Base-by-base conservation (phyloP, 1,140 invertebrate species). In the Telenomus remus region DNA sequence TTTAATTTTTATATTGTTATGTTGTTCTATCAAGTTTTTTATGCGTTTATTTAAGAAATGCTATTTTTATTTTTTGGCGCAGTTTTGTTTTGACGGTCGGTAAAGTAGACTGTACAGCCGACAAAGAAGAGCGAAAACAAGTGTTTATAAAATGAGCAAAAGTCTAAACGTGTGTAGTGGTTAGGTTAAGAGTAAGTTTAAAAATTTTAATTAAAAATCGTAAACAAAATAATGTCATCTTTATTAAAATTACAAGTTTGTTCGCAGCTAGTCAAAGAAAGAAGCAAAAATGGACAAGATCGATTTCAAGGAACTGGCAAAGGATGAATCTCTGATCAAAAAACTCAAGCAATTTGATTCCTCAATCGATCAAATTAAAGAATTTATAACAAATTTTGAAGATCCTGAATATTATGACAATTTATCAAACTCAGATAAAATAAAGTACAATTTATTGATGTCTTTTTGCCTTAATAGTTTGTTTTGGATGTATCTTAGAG, bases 401-500 rank as follows among this genome's bases (percentile, higher is more conserved):
- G 51, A 86, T 79, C 63, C 78, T 15, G 70, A 80, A 11, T 70
- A 86, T 35, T 89, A 88, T 66, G 84, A 86, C 0, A 81, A 84
- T 34, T 72, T 90, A 6, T 80, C 83, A 12, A 83, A 85, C 47
- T 10, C 75, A 13, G 83, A 89, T 11, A 89, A 89, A 84, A 85
- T 89, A 9, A 85, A 89, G 46, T 87, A 84, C 54, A 87, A 89
- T 79, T 77, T 89, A 15, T 75, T 89, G 11, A 81, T 89, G 78
- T 88, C 89, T 7, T 90, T 87, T 61, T 75, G 84, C 63, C 46
- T 89, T 0, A 89, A 89, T 34, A 85, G 86, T 72, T 78, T 89
- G 12, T 89, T 89, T 77, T 90, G 89, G 89, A 86, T 89, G 86
- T 87, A 89, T 60, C 55, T 89, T 14, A 81, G 86, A 49, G 75